These are phyloP conservation scores for Zele albiditarsus DNA, from an alignment of 2,888 invertebrate genomes.

Conservation along the genomic window DNA sequence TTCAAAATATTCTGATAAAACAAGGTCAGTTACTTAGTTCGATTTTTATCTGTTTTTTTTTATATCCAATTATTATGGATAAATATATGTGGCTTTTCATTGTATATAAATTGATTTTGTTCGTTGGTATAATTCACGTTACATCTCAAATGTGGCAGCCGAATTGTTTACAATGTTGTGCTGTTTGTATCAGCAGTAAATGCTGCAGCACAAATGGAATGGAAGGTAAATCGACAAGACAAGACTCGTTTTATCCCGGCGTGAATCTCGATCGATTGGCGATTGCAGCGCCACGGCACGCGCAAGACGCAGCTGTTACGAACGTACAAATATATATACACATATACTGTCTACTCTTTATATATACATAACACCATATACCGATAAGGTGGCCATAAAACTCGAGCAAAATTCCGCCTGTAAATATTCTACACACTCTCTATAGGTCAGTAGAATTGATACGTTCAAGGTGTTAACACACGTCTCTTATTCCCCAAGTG, in stretches of 20 bases:
- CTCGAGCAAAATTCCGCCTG: background rate
- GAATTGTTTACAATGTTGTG: constrained; percentile 11
- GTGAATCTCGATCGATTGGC: constrained; percentile 45
- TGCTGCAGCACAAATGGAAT: constrained; percentile 24
- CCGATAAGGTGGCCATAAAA: constrained; percentile 47
- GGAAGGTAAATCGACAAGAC: constrained; percentile 30
- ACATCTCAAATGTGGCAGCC: background rate
- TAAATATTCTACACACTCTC: background rate
- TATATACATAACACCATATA: background rate
- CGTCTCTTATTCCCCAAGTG: constrained; percentile 36
- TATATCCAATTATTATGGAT: constrained; percentile 22
- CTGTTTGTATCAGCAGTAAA: constrained; percentile 13
- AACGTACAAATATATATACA: constrained; percentile 43
- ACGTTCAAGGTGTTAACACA: constrained; percentile 43
- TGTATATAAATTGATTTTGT: no score
- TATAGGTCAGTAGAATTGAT: constrained; percentile 47
- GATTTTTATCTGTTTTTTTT: constrained; percentile 16
- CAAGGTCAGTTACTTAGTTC: background rate
- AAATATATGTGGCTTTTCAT: background rate
- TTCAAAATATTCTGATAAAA: constrained; percentile 40
- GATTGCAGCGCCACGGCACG: constrained; percentile 41
- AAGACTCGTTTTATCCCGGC: constrained; percentile 32
- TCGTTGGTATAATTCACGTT: background rate
- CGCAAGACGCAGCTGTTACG: constrained; percentile 46
- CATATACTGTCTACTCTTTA: background rate